These are phyloP conservation scores for Lutjanus argentimaculatus DNA, from an alignment of 2,797 vertebrate species.

Conservation along the genomic window DNA sequence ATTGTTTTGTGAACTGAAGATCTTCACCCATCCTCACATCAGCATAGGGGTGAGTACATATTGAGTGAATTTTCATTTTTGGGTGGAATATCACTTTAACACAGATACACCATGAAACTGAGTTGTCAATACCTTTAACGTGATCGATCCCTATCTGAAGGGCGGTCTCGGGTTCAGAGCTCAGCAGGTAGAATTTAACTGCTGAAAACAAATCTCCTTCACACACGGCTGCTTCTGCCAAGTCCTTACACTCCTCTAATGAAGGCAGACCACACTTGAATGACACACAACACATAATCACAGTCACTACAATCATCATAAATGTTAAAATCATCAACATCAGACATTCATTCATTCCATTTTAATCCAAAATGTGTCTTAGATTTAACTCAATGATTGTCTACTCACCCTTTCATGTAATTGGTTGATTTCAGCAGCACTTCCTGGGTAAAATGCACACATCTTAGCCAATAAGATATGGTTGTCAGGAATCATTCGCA, in stretches of 20 bases:
- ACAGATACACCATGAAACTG: not conserved
- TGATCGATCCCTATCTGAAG: constrained; percentile 90
- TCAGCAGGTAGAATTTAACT: constrained; percentile 92
- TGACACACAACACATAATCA: constrained; percentile 30
- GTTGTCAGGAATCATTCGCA: constrained; percentile 93
- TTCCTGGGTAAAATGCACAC: constrained; percentile 94
- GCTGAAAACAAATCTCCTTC: constrained; percentile 89
- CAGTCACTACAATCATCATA: not conserved
- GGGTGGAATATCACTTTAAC: too few relatives aligned
- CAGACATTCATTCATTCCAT: not conserved
- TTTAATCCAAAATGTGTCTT: not conserved
- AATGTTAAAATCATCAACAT: not conserved
- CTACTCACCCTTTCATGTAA: constrained; percentile 90
- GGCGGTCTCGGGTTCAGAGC: constrained; percentile 91
- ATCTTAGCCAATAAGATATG: constrained; percentile 91
- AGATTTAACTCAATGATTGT: not conserved
- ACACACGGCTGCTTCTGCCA: constrained; percentile 85
- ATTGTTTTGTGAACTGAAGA: too few relatives aligned
- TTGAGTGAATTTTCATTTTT: too few relatives aligned
- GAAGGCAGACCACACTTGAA: constrained; percentile 91
- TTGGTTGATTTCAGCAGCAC: constrained; percentile 88
- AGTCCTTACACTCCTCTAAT: constrained; percentile 87
- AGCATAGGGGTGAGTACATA: too few relatives aligned
- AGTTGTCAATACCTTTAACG: constrained; percentile 90
- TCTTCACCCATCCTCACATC: too few relatives aligned